These are phyloP conservation scores for Arctia plantaginis DNA, from an alignment of 2,888 invertebrate genomes.

Conservation along the genomic window DNA sequence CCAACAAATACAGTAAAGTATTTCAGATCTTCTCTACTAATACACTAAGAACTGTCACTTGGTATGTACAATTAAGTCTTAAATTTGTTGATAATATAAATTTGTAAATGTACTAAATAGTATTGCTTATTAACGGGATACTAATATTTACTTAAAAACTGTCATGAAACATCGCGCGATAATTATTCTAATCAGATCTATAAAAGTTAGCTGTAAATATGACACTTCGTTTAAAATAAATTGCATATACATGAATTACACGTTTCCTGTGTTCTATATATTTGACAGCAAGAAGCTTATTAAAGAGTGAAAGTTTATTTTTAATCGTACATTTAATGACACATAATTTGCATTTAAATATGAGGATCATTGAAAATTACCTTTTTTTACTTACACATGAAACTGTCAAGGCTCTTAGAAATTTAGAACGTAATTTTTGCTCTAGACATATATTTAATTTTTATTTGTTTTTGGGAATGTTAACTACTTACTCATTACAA, in stretches of 20 bases:
- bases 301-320: constrained; percentile 12
- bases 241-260: constrained; percentile 4
- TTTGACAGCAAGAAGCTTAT: constrained; percentile 16
- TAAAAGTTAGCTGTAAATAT: not conserved
- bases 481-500: constrained; percentile 36
- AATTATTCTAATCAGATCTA: not conserved
- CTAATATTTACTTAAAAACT: not conserved
- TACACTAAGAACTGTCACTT: not conserved
- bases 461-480: not conserved
- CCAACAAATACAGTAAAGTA: not conserved
- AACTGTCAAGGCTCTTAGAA: not conserved
- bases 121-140: not conserved
- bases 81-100: not conserved
- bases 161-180: not conserved
- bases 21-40: not conserved
- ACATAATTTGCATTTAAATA: constrained; percentile 9
- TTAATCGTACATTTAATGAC: constrained; percentile 4
- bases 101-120: not conserved
- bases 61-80: not conserved
- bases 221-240: not conserved
- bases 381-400: not conserved
- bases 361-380: not conserved
- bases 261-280: constrained; percentile 1
- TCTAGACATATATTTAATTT: not conserved
- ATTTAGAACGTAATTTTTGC: not conserved